Conservation (phyloP, 2,888 invertebrate genomes). For the Luperina testacea region DNA sequence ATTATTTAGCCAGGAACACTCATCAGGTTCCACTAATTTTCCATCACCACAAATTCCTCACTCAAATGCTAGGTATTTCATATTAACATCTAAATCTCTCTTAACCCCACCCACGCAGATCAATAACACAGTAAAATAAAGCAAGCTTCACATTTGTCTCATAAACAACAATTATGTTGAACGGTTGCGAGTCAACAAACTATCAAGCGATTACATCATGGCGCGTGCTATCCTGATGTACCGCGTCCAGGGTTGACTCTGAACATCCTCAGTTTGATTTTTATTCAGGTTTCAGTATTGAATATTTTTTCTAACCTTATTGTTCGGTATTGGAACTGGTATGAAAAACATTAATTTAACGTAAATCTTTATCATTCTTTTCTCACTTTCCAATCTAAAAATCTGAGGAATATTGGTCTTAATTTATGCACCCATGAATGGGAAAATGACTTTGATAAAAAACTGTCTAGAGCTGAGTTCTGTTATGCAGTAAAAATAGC, state of each 20-base stretch:
- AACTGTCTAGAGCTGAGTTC: too few species aligned
- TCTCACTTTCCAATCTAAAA: too few species aligned
- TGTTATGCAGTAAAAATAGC: too few species aligned
- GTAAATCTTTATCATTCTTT: too few species aligned
- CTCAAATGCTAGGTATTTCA: not conserved
- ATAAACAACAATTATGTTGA: constrained; percentile 65
- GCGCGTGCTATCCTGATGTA: constrained; percentile 79
- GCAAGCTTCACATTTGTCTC: constrained; percentile 57
- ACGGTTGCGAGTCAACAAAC: constrained; percentile 67
- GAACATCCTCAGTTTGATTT: not conserved
- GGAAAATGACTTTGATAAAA: too few species aligned
- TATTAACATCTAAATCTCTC: constrained; percentile 6
- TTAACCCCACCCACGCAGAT: constrained; percentile 8
- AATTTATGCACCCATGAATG: too few species aligned
- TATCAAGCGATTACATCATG: constrained; percentile 77
- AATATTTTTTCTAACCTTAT: too few species aligned
- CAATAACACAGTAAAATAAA: constrained; percentile 48
- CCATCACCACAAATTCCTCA: not conserved
- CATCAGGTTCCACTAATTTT: not conserved
- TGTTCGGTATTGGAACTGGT: too few species aligned
- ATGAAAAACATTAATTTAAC: too few species aligned
- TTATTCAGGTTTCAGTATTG: too few species aligned
- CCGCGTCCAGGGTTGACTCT: constrained; percentile 62
- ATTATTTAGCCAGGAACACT: not conserved
- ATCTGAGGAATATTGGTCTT: too few species aligned